A percentile compares a stretch with the other conserved stretches of the same genome.
phyloP scores from a whole-genome alignment of 2,797 vertebrate genomes.

The Argentina silus region DNA sequence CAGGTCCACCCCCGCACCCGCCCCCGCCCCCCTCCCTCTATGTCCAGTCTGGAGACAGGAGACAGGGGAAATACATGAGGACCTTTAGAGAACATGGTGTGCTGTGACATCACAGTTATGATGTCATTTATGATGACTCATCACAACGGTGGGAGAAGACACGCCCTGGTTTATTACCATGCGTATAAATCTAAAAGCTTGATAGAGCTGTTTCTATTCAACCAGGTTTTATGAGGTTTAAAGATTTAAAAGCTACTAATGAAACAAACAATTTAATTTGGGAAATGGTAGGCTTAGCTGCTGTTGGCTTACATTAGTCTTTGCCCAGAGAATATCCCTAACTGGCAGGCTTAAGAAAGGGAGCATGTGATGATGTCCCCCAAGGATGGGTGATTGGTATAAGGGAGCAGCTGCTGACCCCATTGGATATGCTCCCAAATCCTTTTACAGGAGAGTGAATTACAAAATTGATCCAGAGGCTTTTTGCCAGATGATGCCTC shows the following conservation, averaged over 20 bases:
- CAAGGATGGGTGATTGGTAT: constrained; percentile 46
- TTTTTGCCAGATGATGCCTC: constrained; percentile 71
- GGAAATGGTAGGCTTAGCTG: not conserved
- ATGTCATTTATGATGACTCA: constrained; percentile 34
- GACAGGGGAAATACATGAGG: not conserved
- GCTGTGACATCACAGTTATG: constrained; percentile 1
- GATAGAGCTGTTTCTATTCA: not conserved
- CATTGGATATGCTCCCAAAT: constrained; percentile 47
- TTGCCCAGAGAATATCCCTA: not conserved
- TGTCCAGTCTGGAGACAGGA: no score
- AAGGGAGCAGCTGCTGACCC: constrained; percentile 57
- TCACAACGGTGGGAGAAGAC: not conserved
- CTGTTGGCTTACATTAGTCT: not conserved
- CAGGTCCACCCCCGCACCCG: not conserved
- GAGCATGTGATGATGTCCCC: constrained; percentile 44
- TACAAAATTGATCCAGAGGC: constrained; percentile 73
- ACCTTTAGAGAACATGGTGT: constrained; percentile 22
- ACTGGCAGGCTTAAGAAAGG: constrained; percentile 15
- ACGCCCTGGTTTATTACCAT: not conserved
- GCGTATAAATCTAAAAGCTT: not conserved
- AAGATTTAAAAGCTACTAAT: not conserved
- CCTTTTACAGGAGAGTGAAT: constrained; percentile 67
- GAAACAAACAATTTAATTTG: not conserved
- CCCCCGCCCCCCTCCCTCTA: constrained; percentile 16
- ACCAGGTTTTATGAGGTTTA: not conserved